Base-by-base conservation (phyloP, 2,113 vertebrate genomes). In the Oncorhynchus clarkii region DNA sequence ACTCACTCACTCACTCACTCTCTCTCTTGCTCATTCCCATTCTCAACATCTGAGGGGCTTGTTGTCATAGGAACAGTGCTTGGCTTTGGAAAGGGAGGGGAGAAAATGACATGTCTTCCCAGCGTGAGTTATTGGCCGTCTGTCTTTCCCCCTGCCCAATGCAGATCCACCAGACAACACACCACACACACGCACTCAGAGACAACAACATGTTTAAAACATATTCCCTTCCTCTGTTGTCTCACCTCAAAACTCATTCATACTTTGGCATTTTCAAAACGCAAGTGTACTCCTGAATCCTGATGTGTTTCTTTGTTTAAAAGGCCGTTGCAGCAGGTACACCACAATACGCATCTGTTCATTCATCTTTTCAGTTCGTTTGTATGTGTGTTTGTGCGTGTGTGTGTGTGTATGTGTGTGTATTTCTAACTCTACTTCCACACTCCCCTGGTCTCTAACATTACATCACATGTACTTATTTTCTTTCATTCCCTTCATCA, bases 11-110 rank as follows among this genome's bases (percentile, higher is more conserved):
- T 8, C n/a, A 22, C 59, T 62, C 59, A 24, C n/a, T 62, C 20
- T 24, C 59, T 22, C n/a, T 9, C 59, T 3, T n/a, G 1, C 39
- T 22, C 59, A 5, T 3, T 9, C 59, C n/a, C n/a, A n/a, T 22
- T 62, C n/a, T 62, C 59, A 22, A 20, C 59, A 7, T 62, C n/a
- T 11, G 59, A 62, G n/a, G 27, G 71, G 65, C 67, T 27, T 71
- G 74, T 82, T 76, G 77, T 73, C 74, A 74, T 73, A 66, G 66
- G 48, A 79, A 73, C 67, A 9, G 67, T 73, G 70, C 73, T 73
- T 76, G 70, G 73, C 65, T 73, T 64, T 51, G 70, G 70, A n/a
- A 12, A 39, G n/a, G 64, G 27, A 31, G 45, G 64, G 48, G n/a
- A 8, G 59, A 45, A 45, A 12, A 9, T 22, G 20, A 60, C 59